Conservation (phyloP, 2,113 vertebrate species). For the Piaya cayana region DNA sequence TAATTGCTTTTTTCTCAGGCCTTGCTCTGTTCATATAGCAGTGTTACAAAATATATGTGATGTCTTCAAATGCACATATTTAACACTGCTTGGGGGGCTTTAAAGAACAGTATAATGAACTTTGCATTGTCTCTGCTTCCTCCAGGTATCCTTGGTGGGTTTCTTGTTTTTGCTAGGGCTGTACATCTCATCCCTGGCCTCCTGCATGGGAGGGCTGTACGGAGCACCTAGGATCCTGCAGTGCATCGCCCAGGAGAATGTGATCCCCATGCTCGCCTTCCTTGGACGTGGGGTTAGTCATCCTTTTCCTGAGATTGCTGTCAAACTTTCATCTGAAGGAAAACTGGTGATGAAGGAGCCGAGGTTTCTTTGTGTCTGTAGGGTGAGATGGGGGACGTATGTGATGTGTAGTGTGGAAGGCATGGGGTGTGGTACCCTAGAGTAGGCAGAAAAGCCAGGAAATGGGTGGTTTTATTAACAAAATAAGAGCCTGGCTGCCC, state of each 20-base stretch:
- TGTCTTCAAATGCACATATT: neutral
- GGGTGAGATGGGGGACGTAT: neutral
- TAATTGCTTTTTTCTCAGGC: neutral
- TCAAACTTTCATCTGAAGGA: neutral
- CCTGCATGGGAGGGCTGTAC: slow-evolving; percentile 96
- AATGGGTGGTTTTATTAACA: neutral
- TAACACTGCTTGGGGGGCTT: neutral
- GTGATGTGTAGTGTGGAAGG: neutral
- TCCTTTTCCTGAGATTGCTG: neutral
- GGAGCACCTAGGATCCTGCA: slow-evolving; percentile 96
- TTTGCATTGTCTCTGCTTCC: slow-evolving; percentile 27
- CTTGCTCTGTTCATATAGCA: neutral
- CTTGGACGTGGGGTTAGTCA: slow-evolving; percentile 88
- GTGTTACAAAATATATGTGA: neutral
- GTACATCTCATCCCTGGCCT: slow-evolving; percentile 96
- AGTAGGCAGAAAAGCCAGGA: neutral
- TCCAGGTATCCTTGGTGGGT: slow-evolving; percentile 95
- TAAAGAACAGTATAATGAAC: neutral
- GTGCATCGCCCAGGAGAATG: slow-evolving; percentile 94
- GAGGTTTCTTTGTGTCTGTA: neutral
- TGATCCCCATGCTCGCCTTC: slow-evolving; percentile 86
- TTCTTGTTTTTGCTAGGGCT: slow-evolving; percentile 96
- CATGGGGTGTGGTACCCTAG: neutral
- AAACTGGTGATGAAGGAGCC: neutral
- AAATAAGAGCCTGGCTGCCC: neutral